Evolutionary conservation across 2,888 invertebrate species (phyloP).

Genomic region (Tachina grossa): DNA sequence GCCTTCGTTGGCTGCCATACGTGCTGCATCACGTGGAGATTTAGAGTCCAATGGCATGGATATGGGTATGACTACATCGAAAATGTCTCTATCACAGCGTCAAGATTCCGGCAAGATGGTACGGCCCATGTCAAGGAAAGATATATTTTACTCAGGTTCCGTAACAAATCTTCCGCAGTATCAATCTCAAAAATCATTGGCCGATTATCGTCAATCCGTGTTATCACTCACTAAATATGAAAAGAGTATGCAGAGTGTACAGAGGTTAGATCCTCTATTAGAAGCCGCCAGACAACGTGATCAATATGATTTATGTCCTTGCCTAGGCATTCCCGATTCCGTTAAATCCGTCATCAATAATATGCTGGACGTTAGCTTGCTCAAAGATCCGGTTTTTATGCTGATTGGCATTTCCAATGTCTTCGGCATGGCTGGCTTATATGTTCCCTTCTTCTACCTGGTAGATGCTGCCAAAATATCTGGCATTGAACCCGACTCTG

Average conservation of each 20-base stretch:
- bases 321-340: slow-evolving; percentile 89
- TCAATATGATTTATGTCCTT: slow-evolving; percentile 91
- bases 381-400: slow-evolving; percentile 95
- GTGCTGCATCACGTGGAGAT: slow-evolving; percentile 89
- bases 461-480: slow-evolving; percentile 90
- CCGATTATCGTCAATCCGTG: slow-evolving; percentile 95
- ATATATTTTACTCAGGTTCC: slow-evolving; percentile 98
- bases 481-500: slow-evolving; percentile 88
- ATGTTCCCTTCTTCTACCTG: slow-evolving; percentile 97
- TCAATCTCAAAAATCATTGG: slow-evolving; percentile 94
- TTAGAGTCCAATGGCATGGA: slow-evolving; percentile 90
- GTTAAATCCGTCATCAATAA: slow-evolving; percentile 92
- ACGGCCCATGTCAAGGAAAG: slow-evolving; percentile 95
- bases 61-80: slow-evolving; percentile 89
- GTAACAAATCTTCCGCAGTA: slow-evolving; percentile 96
- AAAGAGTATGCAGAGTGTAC: slow-evolving; percentile 85
- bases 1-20: slow-evolving; percentile 92
- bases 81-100: slow-evolving; percentile 85
- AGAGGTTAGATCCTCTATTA: slow-evolving; percentile 85
- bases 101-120: slow-evolving; percentile 86
- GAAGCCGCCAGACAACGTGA: slow-evolving; percentile 83
- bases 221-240: slow-evolving; percentile 91
- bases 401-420: slow-evolving; percentile 96
- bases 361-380: slow-evolving; percentile 95
- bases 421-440: slow-evolving; percentile 98